Conservation (phyloP, 2,113 vertebrate species). For the Myotis brandtii region DNA sequence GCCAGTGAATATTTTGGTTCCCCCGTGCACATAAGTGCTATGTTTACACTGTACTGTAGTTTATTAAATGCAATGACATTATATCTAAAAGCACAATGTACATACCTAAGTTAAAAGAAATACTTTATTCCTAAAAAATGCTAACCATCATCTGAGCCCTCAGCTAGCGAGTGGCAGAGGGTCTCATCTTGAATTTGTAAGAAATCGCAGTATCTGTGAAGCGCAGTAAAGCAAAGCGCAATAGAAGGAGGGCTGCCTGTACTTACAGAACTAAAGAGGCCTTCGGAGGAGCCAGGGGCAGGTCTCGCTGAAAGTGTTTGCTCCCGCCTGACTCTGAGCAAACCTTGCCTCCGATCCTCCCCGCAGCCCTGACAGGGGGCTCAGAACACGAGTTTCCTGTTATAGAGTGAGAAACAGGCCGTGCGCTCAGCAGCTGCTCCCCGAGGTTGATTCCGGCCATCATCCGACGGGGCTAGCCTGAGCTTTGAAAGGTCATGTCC, state of each 20-base stretch:
- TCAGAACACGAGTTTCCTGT: neutral
- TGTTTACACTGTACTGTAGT: neutral
- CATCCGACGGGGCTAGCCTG: neutral
- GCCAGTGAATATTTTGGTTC: neutral
- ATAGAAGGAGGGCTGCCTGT: neutral
- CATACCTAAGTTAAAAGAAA: neutral
- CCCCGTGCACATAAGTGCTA: neutral
- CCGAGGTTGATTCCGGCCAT: no score
- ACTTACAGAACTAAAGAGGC: neutral
- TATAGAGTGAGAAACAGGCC: accelerated
- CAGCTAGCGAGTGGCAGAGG: neutral
- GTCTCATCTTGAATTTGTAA: neutral
- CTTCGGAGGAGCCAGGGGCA: neutral
- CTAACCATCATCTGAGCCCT: neutral
- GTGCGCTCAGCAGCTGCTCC: no score
- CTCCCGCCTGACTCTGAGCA: neutral
- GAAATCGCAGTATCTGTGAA: no score
- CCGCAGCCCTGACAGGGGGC: accelerated
- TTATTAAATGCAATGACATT: neutral
- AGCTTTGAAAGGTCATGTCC: neutral
- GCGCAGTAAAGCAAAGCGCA: neutral
- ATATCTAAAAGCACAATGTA: neutral
- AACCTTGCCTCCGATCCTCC: neutral
- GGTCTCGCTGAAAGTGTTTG: neutral
- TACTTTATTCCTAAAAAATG: neutral